Conservation (phyloP, 2,797 vertebrate species). For the Phyllotis vaccarum region DNA sequence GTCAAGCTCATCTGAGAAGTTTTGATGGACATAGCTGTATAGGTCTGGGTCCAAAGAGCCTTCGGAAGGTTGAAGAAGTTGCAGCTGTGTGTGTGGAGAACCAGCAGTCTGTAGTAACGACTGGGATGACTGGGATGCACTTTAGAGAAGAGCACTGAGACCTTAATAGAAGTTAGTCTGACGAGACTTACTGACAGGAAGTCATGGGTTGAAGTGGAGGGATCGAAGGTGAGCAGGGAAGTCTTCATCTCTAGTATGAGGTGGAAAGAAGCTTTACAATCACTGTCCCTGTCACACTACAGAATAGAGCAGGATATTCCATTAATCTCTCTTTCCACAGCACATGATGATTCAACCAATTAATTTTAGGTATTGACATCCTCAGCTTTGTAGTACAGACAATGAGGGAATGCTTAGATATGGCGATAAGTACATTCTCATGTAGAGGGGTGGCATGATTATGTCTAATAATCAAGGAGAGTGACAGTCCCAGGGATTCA, state of each 20-base stretch:
- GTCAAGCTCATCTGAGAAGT: not conserved
- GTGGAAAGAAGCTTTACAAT: not conserved
- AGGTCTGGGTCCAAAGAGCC: not conserved
- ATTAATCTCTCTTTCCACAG: not conserved
- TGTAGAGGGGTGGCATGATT: not conserved
- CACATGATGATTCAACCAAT: not conserved
- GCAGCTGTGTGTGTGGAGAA: not conserved
- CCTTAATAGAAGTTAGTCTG: not conserved
- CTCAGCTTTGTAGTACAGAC: not conserved
- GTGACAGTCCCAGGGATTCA: not conserved
- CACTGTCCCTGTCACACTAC: not conserved
- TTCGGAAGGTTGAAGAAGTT: not conserved
- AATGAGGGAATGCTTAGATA: not conserved
- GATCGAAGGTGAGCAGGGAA: not conserved
- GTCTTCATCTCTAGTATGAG: not conserved
- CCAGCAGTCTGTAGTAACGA: not conserved
- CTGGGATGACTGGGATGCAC: not conserved
- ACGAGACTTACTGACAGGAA: not conserved
- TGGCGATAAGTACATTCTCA: not conserved
- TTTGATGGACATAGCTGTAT: not conserved
- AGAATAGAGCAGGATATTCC: not conserved
- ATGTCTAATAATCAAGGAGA: not conserved
- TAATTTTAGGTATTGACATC: not conserved
- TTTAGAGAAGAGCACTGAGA: not conserved
- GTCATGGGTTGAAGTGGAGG: not conserved